These are phyloP conservation scores for Orthosia cruda DNA, from an alignment of 2,888 invertebrate species.

Conservation along the genomic window DNA sequence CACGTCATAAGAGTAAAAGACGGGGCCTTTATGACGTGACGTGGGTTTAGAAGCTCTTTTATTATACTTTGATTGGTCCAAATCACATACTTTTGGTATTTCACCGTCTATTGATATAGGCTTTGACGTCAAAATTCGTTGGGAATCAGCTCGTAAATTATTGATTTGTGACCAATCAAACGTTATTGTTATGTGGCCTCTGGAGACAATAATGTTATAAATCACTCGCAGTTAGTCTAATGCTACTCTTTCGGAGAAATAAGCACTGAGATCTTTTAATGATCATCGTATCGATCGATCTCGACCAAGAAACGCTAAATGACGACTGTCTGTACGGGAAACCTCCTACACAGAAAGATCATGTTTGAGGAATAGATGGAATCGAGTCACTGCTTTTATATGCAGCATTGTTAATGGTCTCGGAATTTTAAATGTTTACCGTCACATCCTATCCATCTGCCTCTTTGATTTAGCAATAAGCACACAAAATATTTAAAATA, in stretches of 20 bases:
- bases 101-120: slow-evolving; percentile 25
- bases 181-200: slow-evolving; percentile 20
- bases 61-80: slow-evolving; percentile 37
- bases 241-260: background rate
- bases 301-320: background rate
- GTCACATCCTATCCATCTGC: too few species aligned
- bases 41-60: slow-evolving; percentile 34
- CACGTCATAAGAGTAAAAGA: slow-evolving; percentile 20
- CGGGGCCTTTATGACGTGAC: slow-evolving; percentile 28
- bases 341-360: background rate
- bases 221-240: background rate
- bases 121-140: slow-evolving; percentile 12
- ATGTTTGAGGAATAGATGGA: background rate
- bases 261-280: background rate
- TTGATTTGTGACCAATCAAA: slow-evolving; percentile 27
- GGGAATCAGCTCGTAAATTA: slow-evolving; percentile 27
- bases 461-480: too few species aligned
- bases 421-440: too few species aligned
- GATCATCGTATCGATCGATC: background rate
- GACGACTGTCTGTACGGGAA: background rate
- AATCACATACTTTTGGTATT: slow-evolving; percentile 42
- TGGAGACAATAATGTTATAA: slow-evolving; percentile 17
- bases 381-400: background rate
- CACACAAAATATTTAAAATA: background rate
- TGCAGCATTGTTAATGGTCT: background rate